Base-by-base conservation (phyloP, 2,113 vertebrate species). In the Ptyas mucosa region DNA sequence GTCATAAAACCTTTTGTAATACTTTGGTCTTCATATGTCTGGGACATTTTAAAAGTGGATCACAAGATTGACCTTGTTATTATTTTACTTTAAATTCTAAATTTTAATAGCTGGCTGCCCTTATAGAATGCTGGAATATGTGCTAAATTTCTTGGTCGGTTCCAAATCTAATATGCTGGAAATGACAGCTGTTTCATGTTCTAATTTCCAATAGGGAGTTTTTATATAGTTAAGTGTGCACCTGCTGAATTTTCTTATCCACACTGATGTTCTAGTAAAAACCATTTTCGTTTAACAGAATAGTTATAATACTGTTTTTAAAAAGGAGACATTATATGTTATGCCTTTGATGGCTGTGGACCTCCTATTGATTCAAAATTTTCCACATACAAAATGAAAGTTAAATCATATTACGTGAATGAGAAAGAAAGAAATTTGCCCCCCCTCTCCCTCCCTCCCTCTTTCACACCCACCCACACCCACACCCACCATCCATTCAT, bases 291-390 rank as follows among this genome's bases (percentile, higher is more conserved):
- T 39, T 61, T 85, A 54, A 39, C 8, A 2, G 55, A 54, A 3
- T 0, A 34, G 15, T 14, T 23, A 26, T 23, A n/a, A 51, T 75
- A 6, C n/a, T 88, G 9, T 9, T 88, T 26, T 21, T 0, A 34
- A 53, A 54, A 88, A 54, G 8, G 88, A 49, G 23, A 89, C 15
- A 29, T 53, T 49, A 20, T 0, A 0, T 43, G 8, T 88, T 94
- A 21, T 53, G 89, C 4, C 4, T 20, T 23, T n/a, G 34, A 3
- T 2, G 46, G 5, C 93, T 53, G 6, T 55, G 12, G 34, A 52
- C 43, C 20, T 51, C 24, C 43, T 54, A 4, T 75, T 87, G 34
- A 21, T 46, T 53, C 0, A n/a, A 91, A 0, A 20, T 34, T 69
- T 92, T 87, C 10, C n/a, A 43, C 23, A 85, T 34, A 29, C 24